Evolutionary conservation across 37 sponge, comb jelly and placozoan genomes (phyloP).

Genomic region (Cliona cf. orientalis): DNA sequence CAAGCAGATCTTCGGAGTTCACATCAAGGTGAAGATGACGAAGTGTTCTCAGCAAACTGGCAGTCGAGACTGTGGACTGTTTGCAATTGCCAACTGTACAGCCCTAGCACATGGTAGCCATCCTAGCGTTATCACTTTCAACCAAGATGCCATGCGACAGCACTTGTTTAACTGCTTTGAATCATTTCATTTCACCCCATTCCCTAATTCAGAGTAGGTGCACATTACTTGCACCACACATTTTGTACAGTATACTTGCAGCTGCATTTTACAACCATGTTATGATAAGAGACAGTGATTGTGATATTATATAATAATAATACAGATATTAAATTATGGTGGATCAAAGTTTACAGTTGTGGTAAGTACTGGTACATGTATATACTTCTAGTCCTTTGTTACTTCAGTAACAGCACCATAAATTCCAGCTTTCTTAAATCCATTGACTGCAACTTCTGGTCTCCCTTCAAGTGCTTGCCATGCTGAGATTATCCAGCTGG

Average conservation of each 20-base stretch:
- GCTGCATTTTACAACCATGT: no score
- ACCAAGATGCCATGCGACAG: constrained; percentile 35
- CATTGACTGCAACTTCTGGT: constrained; percentile 15
- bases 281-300: no score
- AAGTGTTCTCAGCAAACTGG: constrained; percentile 35
- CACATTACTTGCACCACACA: no score
- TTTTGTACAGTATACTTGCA: no score
- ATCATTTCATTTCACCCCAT: neutral
- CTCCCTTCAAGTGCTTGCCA: constrained; percentile 18
- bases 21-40: constrained; percentile 9
- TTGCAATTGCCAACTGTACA: constrained; percentile 46
- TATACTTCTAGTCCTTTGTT: no score
- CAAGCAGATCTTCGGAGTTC: neutral
- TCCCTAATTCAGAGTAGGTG: constrained; percentile 18
- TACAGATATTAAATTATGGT: no score
- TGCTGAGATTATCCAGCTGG: constrained; percentile 37
- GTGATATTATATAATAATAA: no score
- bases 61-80: constrained; percentile 48
- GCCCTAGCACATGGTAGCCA: constrained; percentile 5
- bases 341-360: no score
- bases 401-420: no score
- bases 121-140: neutral
- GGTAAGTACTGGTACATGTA: no score
- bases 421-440: no score
- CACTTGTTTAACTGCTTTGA: constrained; percentile 44